A percentile compares a stretch with the other conserved stretches of the same genome.
Evolutionary conservation across 2,113 vertebrate species (phyloP).

Genomic region (Pterophyllum scalare): DNA sequence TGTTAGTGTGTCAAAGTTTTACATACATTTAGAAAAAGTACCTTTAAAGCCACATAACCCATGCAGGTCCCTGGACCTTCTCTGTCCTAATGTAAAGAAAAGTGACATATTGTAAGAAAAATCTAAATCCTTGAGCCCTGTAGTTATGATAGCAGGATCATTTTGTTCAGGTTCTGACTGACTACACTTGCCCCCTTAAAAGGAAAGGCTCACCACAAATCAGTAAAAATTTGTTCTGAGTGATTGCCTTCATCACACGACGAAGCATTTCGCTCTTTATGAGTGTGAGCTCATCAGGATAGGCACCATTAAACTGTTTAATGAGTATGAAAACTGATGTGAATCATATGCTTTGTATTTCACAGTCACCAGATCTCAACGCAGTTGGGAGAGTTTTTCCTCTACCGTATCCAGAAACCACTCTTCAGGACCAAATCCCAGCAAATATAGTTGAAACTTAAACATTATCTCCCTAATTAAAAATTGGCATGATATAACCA

Average conservation of each 20-base stretch:
- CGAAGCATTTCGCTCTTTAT: neutral
- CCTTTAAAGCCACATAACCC: neutral
- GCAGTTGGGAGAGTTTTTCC: neutral
- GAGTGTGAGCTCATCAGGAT: neutral
- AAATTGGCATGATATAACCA: neutral
- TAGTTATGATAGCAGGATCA: neutral
- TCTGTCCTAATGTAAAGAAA: neutral
- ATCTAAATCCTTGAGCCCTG: neutral
- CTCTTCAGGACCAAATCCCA: neutral
- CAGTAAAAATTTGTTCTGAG: neutral
- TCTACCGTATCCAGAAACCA: neutral
- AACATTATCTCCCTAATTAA: accelerated
- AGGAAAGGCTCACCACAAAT: neutral
- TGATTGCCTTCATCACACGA: neutral
- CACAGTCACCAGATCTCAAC: accelerated
- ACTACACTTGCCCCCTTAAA: neutral
- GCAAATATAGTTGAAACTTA: neutral
- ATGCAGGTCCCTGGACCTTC: neutral
- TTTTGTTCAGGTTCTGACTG: accelerated
- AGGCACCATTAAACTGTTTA: neutral
- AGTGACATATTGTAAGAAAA: neutral
- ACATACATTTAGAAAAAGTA: neutral
- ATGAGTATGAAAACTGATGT: neutral
- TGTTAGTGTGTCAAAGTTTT: neutral
- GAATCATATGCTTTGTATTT: neutral